Conservation (phyloP, 2,797 vertebrate genomes). For the Periparus ater region DNA sequence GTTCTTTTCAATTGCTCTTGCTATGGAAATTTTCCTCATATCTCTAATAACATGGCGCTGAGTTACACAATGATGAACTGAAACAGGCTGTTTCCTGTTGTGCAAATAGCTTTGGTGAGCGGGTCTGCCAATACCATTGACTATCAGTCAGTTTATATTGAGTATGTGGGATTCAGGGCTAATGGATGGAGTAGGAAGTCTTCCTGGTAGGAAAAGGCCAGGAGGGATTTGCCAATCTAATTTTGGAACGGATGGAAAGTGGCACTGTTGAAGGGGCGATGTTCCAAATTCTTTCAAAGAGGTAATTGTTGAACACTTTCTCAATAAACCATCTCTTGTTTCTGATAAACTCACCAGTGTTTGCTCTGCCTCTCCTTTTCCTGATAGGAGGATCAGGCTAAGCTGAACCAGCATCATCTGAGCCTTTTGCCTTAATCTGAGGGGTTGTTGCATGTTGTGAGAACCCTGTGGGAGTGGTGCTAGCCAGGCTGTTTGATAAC, state of each 20-base stretch:
- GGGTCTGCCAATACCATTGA: slow-evolving; percentile 8
- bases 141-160: slow-evolving; percentile 1
- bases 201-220: slow-evolving; percentile 38
- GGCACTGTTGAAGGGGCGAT: neutral
- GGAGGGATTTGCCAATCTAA: slow-evolving; percentile 54
- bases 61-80: neutral
- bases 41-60: neutral
- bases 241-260: slow-evolving; percentile 23
- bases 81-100: slow-evolving; percentile 6
- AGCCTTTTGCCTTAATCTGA: neutral
- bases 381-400: neutral
- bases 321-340: slow-evolving; percentile 49
- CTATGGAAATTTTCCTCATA: neutral
- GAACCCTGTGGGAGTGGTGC: accelerated
- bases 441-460: neutral
- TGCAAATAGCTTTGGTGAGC: neutral
- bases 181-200: neutral
- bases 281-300: slow-evolving; percentile 51
- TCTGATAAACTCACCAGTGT: slow-evolving; percentile 32
- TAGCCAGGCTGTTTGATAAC: neutral
- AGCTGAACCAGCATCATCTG: neutral
- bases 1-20: neutral
- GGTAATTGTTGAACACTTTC: slow-evolving; percentile 40
- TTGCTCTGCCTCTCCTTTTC: slow-evolving; percentile 25
- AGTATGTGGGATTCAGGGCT: neutral